A percentile compares a stretch with the other conserved stretches of the same genome.
phyloP scores from a whole-genome alignment of 1,140 invertebrate genomes.

The Euura saliciscinereae region DNA sequence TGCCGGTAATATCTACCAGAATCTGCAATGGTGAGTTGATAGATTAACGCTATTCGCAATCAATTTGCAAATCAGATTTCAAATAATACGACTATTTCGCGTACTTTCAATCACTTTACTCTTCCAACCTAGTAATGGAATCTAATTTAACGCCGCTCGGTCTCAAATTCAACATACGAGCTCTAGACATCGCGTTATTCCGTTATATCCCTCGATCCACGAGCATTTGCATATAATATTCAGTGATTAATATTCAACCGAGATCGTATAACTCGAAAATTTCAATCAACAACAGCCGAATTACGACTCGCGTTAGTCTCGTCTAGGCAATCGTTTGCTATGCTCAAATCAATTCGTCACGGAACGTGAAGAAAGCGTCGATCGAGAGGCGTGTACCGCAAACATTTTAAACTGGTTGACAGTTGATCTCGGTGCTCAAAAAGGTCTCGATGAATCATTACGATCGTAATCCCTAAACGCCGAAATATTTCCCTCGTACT shows the following conservation, averaged over 20 bases:
- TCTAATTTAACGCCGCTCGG: neutral
- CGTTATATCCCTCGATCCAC: neutral
- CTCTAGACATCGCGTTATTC: neutral
- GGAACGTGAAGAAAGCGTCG: neutral
- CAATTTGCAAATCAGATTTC: neutral
- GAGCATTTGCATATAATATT: no score
- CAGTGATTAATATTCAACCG: no score
- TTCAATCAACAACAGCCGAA: no score
- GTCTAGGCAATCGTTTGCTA: no score
- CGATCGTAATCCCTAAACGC: neutral
- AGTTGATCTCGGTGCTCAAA: neutral
- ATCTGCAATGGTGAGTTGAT: slow-evolving; percentile 5
- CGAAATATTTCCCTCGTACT: neutral
- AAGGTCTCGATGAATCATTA: neutral
- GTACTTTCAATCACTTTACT: neutral
- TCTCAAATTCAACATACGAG: neutral
- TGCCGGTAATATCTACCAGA: slow-evolving; percentile 2
- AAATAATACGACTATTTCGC: neutral
- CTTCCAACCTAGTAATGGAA: neutral
- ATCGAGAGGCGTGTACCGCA: neutral
- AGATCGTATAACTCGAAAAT: no score
- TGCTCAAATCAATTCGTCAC: neutral
- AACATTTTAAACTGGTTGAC: neutral
- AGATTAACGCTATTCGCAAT: neutral
- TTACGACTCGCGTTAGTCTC: no score